These are phyloP conservation scores for Cryptoprocta ferox DNA, from an alignment of 2,797 vertebrate genomes.

Conservation along the genomic window DNA sequence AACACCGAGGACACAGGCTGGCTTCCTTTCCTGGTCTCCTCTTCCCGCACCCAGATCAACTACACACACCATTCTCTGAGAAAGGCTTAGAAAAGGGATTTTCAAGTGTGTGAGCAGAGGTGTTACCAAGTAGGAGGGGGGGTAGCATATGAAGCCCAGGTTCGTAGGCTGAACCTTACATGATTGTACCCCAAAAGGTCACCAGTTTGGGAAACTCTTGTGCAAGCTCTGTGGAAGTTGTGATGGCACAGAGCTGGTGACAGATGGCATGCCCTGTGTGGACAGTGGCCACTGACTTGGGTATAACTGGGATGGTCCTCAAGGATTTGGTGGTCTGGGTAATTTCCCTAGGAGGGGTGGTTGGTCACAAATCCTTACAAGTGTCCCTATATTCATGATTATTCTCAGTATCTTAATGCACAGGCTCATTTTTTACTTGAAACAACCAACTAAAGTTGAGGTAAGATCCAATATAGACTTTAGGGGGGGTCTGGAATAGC, in stretches of 20 bases:
- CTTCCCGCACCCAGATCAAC: background rate
- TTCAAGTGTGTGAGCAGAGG: background rate
- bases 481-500: too few species aligned
- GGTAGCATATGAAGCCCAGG: background rate
- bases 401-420: background rate
- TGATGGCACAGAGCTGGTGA: fast-evolving
- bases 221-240: too few species aligned
- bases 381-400: background rate
- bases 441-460: background rate
- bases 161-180: background rate
- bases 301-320: background rate
- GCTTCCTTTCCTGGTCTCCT: background rate
- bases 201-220: background rate
- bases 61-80: too few species aligned
- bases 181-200: background rate
- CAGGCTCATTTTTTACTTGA: background rate
- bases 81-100: background rate
- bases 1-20: background rate
- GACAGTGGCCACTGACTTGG: background rate
- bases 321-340: background rate
- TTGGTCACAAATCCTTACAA: too few species aligned
- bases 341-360: background rate
- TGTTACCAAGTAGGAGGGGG: too few species aligned
- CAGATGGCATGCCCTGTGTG: fast-evolving
- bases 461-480: background rate